phyloP scores from a whole-genome alignment of 2,113 vertebrate species.

The Porphyrio hochstetteri region DNA sequence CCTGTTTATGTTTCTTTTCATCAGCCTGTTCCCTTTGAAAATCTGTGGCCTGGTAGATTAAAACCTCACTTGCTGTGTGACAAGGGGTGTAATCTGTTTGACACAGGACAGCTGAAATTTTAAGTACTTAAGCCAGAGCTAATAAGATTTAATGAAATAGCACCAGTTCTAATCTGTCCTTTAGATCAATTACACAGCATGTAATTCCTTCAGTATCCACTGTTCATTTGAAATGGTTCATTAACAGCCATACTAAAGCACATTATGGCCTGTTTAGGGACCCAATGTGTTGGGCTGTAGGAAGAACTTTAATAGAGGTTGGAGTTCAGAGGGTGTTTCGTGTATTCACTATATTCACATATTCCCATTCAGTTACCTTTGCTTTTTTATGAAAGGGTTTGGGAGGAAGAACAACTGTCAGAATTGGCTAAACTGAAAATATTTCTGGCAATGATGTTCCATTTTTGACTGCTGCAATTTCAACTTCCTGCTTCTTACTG shows the following conservation, averaged over 20 bases:
- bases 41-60: neutral
- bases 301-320: neutral
- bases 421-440: neutral
- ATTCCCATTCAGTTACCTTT: neutral
- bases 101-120: conserved; percentile 20
- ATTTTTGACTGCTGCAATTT: neutral
- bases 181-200: conserved; percentile 48
- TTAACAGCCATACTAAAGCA: conserved; percentile 11
- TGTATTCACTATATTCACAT: neutral
- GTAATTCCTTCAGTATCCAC: conserved; percentile 39
- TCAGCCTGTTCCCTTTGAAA: neutral
- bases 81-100: conserved; percentile 23
- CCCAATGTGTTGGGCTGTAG: neutral
- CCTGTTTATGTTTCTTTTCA: neutral
- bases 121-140: conserved; percentile 27
- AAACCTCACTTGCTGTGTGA: neutral
- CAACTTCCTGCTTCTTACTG: neutral
- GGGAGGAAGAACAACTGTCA: neutral
- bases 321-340: neutral
- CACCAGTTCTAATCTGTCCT: conserved; percentile 45
- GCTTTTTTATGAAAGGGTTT: neutral
- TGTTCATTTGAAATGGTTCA: conserved; percentile 33
- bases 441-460: neutral
- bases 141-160: conserved; percentile 57
- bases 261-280: neutral